A percentile compares a stretch with the other conserved stretches of the same genome.
These are phyloP conservation scores for Procapra przewalskii DNA, from an alignment of 2,113 vertebrate genomes.

Conservation along the genomic window DNA sequence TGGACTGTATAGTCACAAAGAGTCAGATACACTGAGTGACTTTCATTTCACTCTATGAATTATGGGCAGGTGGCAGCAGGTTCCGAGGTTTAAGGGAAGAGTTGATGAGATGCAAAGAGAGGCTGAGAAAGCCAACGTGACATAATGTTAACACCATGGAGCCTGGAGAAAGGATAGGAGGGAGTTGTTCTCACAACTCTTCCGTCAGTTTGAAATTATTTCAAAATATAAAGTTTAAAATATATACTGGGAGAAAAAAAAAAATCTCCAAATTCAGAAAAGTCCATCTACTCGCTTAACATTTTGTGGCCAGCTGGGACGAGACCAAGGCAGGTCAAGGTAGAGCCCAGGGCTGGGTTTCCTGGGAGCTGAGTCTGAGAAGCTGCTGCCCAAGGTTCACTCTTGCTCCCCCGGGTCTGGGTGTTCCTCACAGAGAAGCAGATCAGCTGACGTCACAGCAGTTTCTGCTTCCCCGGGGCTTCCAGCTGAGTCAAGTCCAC, in stretches of 20 bases:
- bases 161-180: background rate
- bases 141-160: accelerated
- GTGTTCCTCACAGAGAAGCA: background rate
- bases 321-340: background rate
- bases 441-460: background rate
- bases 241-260: background rate
- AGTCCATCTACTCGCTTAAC: background rate
- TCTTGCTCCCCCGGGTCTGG: background rate
- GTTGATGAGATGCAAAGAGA: background rate
- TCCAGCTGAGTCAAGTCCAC: background rate
- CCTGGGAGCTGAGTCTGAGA: background rate
- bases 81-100: background rate
- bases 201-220: background rate
- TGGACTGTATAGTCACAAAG: background rate
- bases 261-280: background rate
- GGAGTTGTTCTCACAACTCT: background rate
- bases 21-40: background rate
- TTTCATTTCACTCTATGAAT: background rate
- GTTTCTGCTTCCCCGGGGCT: background rate
- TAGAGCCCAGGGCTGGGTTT: background rate
- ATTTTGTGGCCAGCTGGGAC: background rate
- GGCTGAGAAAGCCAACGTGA: accelerated
- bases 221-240: background rate
- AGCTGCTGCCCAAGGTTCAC: background rate
- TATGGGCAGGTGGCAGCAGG: background rate